Evolutionary conservation across 2,797 vertebrate species (phyloP), one percentile per base, ranked within the genome.

Genomic region (Aythya fuligula): DNA sequence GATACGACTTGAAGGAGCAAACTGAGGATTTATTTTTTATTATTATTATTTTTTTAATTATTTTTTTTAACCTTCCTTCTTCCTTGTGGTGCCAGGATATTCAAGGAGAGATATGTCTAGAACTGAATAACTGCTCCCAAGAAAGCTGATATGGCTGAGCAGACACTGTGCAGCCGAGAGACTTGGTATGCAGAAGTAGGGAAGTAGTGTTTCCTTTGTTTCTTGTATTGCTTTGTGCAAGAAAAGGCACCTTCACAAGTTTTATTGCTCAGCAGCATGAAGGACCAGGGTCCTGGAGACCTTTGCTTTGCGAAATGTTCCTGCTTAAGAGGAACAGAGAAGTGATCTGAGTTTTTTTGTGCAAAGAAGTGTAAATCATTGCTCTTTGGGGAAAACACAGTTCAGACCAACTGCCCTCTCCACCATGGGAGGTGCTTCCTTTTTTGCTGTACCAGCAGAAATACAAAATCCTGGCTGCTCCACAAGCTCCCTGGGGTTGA

Each of bases 231-330:
- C 30, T 82, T 45, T 24, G 28, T 10, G 74, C 45, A 43, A 15
- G 32, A 45, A 41, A 10, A 0, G 12, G 34, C 27, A 38, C 45
- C 28, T 61, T n/a, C 56, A 36, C 8, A n/a, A 60, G 25, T 30
- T 38, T 56, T 45, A 11, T 13, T 32, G 38, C n/a, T 25, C 4
- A 32, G 25, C 36, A 19, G n/a, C 3, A 21, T 19, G 60, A 62
- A 25, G 72, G 60, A 32, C 9, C 45, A n/a, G 53, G 21, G 58
- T 57, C 36, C 41, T 51, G 70, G 64, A 36, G 53, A 51, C 38
- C 36, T 39, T 32, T 34, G 39, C 0, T 2, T 12, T 32, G 36
- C 21, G 0, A 0, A 36, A 21, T 12, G 17, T n/a, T 88, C 43
- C 64, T 87, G 53, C n/a, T 66, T 58, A 39, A 81, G 47, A 30